Evolutionary conservation across 2,113 vertebrate genomes (phyloP).

Genomic region (Alectura lathami): DNA sequence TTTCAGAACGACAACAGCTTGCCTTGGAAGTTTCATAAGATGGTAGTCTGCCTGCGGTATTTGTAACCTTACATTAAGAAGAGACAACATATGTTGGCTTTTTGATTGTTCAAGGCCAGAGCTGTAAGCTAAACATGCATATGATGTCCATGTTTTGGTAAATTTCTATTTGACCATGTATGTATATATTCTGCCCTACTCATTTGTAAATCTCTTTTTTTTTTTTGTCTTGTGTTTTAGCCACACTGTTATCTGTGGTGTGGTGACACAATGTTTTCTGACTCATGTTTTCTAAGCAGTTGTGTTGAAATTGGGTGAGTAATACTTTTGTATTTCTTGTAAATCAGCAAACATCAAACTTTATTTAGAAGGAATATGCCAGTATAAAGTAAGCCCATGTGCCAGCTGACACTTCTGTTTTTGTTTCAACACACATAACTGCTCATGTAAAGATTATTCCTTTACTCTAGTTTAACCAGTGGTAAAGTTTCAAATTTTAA

Average conservation of each 20-base stretch:
- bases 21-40: not conserved
- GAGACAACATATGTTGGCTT: not conserved
- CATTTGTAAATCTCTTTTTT: not conserved
- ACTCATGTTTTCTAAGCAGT: not conserved
- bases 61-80: not conserved
- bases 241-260: not conserved
- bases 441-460: not conserved
- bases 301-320: not conserved
- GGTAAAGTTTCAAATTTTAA: not conserved
- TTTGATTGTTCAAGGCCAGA: not conserved
- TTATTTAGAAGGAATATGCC: not conserved
- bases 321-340: not conserved
- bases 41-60: not conserved
- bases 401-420: not conserved
- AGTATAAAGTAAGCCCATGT: not conserved
- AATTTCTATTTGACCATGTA: not conserved
- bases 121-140: not conserved
- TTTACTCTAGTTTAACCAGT: not conserved
- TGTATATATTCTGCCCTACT: not conserved
- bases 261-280: not conserved
- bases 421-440: not conserved
- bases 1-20: not conserved
- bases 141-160: not conserved
- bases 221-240: not conserved
- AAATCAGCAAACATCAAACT: not conserved